Evolutionary conservation across 2,797 vertebrate genomes (phyloP), one percentile per base, ranked within the genome.

Genomic region (Euphonia xanthogaster): DNA sequence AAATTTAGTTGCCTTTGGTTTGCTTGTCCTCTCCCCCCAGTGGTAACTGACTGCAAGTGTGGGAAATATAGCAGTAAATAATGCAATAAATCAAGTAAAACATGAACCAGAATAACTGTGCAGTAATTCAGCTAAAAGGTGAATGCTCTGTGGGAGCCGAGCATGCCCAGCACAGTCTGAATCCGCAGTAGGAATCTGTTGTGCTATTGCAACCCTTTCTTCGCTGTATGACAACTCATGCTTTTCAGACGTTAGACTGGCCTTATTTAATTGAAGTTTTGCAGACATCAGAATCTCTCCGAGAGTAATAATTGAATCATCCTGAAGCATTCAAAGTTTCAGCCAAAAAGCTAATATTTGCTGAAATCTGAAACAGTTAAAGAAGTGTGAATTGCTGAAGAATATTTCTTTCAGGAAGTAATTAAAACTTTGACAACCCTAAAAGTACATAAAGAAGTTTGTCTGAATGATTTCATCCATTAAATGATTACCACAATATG

Each of bases 41-140:
- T 55, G 76, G 88, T 70, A 88, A 81, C 31, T 81, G 73, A 61
- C 58, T 81, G 77, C 58, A 86, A 88, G 39, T 80, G n/a, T 75
- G 50, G 70, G 76, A 86, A 95, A 71, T 23, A 15, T 0, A 45
- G 42, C 31, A 78, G 54, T 16, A 55, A 55, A 33, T 33, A 55
- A 55, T 33, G 54, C 0, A 77, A 12, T 35, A 81, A 84, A 68
- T 45, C 23, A 66, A 22, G 84, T 65, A 75, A 68, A 86, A 44
- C n/a, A 51, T 72, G 47, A 66, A 57, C n/a, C 4, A 45, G 16
- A 27, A 8, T 50, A 20, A 4, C 42, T 78, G 18, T 66, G 50
- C n/a, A 75, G 39, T 35, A 65, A 54, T 77, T 92, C 50, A 81
- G 15, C 30, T 82, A 39, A 70, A 86, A 87, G 9, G 17, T 60